Evolutionary conservation across 2,888 invertebrate species (phyloP), one percentile per base, ranked within the genome.

Genomic region (Polylopha cassiicola): DNA sequence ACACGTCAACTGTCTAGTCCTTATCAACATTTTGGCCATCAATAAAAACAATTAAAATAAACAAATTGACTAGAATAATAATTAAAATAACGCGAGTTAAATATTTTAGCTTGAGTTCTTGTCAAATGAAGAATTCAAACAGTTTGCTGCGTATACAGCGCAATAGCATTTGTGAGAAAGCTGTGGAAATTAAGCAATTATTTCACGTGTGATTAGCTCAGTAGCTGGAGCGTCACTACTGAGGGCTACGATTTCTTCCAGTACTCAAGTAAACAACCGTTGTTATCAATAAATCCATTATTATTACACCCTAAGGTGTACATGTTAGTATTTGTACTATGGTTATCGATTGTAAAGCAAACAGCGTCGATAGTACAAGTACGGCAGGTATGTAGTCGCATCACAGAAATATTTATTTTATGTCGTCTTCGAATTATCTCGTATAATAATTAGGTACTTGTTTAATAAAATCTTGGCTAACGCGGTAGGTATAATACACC

Each of bases 71-170:
- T 58, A 58, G 47, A 51, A 45, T 31, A 20, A 37, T 39, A 36
- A 30, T 6, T 29, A 20, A 44, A 26, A 31, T 29, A 16, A 37
- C 17, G 10, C 0, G 9, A 23, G 14, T 33, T 20, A 3, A 27
- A 13, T 26, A 15, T 34, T 33, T 32, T 36, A 7, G 4, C 21
- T 32, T 27, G 39, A 54, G 44, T 50, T 48, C 62, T 63, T 55
- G 76, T 81, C 80, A 81, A 82, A 81, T 79, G 39, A 76, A 80
- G 46, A 79, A 79, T 46, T 80, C 73, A 45, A 68, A 79, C 55
- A 75, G 65, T 66, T 79, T 63, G 60, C 68, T 66, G 66, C 68
- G 64, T 52, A 64, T 65, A 62, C 72, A 67, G 65, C 67, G 62
- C 42, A 70, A 61, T 51, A 57, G 61, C 78, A 80, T 76, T 66